A percentile compares a stretch with the other conserved stretches of the same genome.
These are phyloP conservation scores for Condylura cristata DNA, from an alignment of 2,113 vertebrate genomes.

Conservation along the genomic window DNA sequence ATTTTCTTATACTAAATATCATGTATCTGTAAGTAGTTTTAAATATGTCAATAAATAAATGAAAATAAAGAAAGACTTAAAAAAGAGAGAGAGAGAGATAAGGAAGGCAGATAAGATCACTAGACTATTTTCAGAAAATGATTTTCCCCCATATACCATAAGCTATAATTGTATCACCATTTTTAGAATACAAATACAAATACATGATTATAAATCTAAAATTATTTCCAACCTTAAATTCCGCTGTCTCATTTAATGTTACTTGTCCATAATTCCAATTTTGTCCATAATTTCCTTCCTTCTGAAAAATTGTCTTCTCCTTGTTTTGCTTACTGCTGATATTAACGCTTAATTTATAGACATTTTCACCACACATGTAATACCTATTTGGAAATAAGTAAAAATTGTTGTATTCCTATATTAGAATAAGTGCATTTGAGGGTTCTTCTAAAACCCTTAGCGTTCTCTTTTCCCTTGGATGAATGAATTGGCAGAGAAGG, in stretches of 20 bases:
- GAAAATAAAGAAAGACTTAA: background rate
- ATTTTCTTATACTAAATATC: background rate
- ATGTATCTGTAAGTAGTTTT: background rate
- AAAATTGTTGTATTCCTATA: background rate
- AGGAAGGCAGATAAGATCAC: background rate
- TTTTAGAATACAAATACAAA: background rate
- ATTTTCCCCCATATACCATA: background rate
- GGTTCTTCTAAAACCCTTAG: background rate
- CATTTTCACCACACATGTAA: constrained; percentile 91
- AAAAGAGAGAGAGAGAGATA: background rate
- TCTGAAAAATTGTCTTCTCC: constrained; percentile 86
- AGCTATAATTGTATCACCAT: background rate
- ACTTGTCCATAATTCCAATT: constrained; percentile 94
- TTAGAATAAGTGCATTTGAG: background rate
- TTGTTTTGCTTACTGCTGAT: constrained; percentile 45
- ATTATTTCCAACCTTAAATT: constrained; percentile 85
- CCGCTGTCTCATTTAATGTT: constrained; percentile 87
- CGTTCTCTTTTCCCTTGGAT: background rate
- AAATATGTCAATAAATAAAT: background rate
- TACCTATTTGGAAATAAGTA: constrained; percentile 88
- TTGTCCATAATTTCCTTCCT: constrained; percentile 93
- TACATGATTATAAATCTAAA: background rate
- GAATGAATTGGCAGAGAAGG: background rate
- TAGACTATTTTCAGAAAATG: background rate
- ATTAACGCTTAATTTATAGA: constrained; percentile 86